Evolutionary conservation across 2,888 invertebrate species (phyloP).

Genomic region (Exephanes ischioxanthus): DNA sequence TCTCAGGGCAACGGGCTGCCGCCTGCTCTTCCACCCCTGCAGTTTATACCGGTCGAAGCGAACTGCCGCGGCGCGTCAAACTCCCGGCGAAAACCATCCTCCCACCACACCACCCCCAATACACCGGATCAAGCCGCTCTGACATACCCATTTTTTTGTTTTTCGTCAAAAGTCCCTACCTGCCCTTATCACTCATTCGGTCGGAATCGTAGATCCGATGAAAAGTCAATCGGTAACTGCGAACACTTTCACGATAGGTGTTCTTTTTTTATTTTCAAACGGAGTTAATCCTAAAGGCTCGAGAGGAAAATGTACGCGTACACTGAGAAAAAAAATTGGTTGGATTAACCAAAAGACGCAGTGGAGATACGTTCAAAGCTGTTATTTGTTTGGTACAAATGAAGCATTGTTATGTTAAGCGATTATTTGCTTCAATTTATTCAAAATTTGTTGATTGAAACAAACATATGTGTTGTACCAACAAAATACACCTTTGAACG

Average conservation of each 20-base stretch:
- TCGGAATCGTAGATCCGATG: neutral
- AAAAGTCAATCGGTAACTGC: neutral
- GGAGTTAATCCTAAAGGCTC: no score
- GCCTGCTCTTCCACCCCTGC: constrained; percentile 48
- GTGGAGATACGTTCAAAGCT: no score
- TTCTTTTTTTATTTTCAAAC: neutral
- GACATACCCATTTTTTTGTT: constrained; percentile 19
- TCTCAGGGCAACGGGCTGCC: constrained; percentile 57
- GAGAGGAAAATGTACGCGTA: no score
- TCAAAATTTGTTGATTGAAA: no score
- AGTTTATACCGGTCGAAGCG: constrained; percentile 39
- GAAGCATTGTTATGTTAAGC: no score
- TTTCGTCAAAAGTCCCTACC: constrained; percentile 21
- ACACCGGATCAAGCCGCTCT: constrained; percentile 14
- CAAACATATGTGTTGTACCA: no score
- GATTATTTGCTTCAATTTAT: no score
- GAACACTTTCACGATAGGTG: neutral
- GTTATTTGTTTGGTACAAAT: no score
- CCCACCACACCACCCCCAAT: constrained; percentile 9
- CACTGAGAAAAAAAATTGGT: no score
- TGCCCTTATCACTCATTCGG: neutral
- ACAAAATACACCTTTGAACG: no score
- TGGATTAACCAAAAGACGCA: no score
- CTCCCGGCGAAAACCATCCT: constrained; percentile 44
- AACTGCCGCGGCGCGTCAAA: constrained; percentile 40